Evolutionary conservation across 1,140 invertebrate genomes (phyloP).

Genomic region (Lucilia cuprina): DNA sequence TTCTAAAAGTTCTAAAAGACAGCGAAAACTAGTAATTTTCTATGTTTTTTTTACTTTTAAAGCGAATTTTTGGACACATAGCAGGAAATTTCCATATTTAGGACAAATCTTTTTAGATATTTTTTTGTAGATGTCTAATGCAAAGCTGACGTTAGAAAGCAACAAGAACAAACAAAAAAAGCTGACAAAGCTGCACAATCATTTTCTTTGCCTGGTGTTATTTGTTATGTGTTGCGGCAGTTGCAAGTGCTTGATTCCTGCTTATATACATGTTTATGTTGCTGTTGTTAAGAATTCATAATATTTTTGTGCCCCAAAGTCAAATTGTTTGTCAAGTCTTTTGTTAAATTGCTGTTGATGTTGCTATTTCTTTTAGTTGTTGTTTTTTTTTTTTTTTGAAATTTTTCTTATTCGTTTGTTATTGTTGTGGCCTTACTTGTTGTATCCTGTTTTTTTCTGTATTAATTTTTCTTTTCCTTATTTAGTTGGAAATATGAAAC

Average conservation of each 20-base stretch:
- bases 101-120: no score
- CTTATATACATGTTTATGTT: not conserved
- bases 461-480: constrained; percentile 6
- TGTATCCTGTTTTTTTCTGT: not conserved
- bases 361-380: not conserved
- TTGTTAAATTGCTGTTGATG: constrained; percentile 28
- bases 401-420: not conserved
- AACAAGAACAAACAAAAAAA: not conserved
- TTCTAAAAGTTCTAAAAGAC: no score
- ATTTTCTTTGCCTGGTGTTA: constrained; percentile 22
- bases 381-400: not conserved
- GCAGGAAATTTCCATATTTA: no score
- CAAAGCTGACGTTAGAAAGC: not conserved
- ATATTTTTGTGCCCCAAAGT: constrained; percentile 37
- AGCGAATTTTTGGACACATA: no score
- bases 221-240: not conserved
- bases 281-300: constrained; percentile 37
- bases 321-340: constrained; percentile 37
- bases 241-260: not conserved
- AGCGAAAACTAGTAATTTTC: no score
- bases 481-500: not conserved
- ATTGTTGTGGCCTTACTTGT: not conserved
- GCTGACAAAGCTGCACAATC: constrained; percentile 22
- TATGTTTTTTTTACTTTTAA: no score
- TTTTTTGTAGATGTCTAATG: no score